These are phyloP conservation scores for Agrilus mali DNA, from an alignment of 2,888 invertebrate genomes.

Conservation along the genomic window DNA sequence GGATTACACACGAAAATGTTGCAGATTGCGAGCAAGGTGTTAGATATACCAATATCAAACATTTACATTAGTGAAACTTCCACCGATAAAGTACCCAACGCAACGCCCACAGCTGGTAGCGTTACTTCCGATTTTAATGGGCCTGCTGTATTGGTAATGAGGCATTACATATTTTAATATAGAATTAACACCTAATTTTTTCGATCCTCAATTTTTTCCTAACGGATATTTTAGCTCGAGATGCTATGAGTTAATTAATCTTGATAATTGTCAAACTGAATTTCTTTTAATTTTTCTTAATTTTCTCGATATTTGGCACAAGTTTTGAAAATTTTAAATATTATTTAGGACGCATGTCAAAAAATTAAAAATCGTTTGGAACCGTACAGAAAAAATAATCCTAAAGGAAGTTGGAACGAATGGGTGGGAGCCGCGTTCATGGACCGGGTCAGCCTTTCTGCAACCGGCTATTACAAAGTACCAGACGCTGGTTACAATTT, in stretches of 20 bases:
- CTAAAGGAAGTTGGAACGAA: constrained; percentile 72
- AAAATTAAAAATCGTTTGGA: constrained; percentile 58
- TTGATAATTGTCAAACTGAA: too few relatives aligned
- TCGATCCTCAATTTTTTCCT: too few relatives aligned
- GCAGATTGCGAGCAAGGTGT: constrained; percentile 68
- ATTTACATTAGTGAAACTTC: constrained; percentile 75
- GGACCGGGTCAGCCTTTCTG: constrained; percentile 64
- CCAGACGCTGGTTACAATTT: constrained; percentile 62
- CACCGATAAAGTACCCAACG: constrained; percentile 86
- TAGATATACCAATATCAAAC: constrained; percentile 55
- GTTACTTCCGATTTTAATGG: constrained; percentile 83
- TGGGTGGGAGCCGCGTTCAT: constrained; percentile 71
- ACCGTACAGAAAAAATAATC: constrained; percentile 61
- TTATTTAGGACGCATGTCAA: constrained; percentile 61
- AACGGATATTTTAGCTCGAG: too few relatives aligned
- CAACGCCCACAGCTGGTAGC: constrained; percentile 82
- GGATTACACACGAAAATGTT: constrained; percentile 93
- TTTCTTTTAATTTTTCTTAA: too few relatives aligned
- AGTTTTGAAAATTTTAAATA: too few relatives aligned
- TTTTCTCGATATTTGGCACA: too few relatives aligned
- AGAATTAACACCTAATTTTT: not conserved
- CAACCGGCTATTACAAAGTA: constrained; percentile 71
- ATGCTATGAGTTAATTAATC: too few relatives aligned
- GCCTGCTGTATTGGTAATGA: constrained; percentile 63
- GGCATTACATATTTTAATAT: not conserved